Percentiles rank a stretch among this genome's conserved stretches.
These are phyloP conservation scores for Oscheius myriophilus DNA, from an alignment of 2,888 invertebrate species.

Conservation along the genomic window DNA sequence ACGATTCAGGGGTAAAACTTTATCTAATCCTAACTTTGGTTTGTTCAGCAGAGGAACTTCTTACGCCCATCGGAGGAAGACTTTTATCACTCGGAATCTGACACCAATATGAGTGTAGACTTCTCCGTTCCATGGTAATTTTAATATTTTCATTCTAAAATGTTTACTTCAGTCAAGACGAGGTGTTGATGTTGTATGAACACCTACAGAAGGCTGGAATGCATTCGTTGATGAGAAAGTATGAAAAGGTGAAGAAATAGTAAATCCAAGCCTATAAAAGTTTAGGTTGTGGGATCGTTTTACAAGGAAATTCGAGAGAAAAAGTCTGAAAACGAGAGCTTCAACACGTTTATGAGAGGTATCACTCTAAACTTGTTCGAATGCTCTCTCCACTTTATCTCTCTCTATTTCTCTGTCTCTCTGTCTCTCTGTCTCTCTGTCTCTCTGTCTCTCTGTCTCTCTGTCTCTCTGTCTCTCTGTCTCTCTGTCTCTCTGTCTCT, in stretches of 20 bases:
- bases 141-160: neutral
- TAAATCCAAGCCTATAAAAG: neutral
- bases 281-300: conserved; percentile 73
- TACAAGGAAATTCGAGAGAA: conserved; percentile 75
- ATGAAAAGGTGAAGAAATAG: conserved; percentile 71
- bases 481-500: neutral
- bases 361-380: too few species aligned
- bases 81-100: conserved; percentile 53
- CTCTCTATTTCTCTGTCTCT: too few species aligned
- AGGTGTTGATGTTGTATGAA: conserved; percentile 75
- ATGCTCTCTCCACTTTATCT: too few species aligned
- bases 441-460: neutral
- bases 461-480: too few species aligned
- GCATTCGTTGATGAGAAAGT: conserved; percentile 73
- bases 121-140: conserved; percentile 55
- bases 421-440: neutral
- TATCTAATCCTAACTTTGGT: neutral
- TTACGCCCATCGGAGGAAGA: conserved; percentile 49
- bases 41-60: conserved; percentile 29
- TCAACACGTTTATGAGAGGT: conserved; percentile 75
- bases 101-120: conserved; percentile 47
- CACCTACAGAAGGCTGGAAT: conserved; percentile 73
- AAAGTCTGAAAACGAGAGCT: conserved; percentile 75
- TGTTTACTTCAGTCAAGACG: conserved; percentile 73
- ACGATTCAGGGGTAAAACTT: conserved; percentile 27